Evolutionary conservation across 2,888 invertebrate species (phyloP), one percentile per base, ranked within the genome.

Genomic region (Megastigmus dorsalis): DNA sequence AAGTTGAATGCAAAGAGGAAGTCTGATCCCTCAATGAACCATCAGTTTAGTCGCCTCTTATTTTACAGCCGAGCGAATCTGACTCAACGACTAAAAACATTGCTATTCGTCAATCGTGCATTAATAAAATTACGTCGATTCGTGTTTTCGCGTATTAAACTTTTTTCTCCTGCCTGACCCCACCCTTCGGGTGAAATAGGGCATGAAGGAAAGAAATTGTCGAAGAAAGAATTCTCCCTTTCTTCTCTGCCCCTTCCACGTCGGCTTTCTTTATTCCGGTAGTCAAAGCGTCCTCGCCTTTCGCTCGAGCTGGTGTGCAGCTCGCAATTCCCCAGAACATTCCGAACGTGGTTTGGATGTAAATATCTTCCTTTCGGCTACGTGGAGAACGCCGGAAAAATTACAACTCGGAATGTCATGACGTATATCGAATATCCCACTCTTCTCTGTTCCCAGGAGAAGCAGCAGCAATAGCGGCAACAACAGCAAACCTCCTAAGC

Each of bases 311-410:
- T 78, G 63, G 77, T n/a, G n/a, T n/a, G n/a, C n/a, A n/a, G n/a
- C n/a, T 79, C 63, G 78, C 80, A 78, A 80, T 80, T 80, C 80
- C 78, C 79, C 55, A 76, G 78, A 79, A 79, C 79, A 79, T 79
- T 79, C 77, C 77, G 82, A 82, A 85, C 86, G 86, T 85, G 86
- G 82, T 79, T 82, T 80, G 85, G 82, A 82, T 85, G 84, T 84
- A 85, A 86, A 84, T 83, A 85, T 84, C 82, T 79, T 80, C 69
- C 69, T 76, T 69, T 48, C 10, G n/a, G 54, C 43, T 15, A 20
- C 28, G 52, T 26, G 23, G 55, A n/a, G 41, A 3, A 13, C 68
- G 66, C 57, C 55, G 77, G n/a, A 75, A 72, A 76, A 76, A 73
- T 69, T 70, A 73, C 75, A 62, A 38, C n/a, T n/a, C 45, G 50